Conservation (phyloP, 2,888 invertebrate genomes). For the Furcula furcula region DNA sequence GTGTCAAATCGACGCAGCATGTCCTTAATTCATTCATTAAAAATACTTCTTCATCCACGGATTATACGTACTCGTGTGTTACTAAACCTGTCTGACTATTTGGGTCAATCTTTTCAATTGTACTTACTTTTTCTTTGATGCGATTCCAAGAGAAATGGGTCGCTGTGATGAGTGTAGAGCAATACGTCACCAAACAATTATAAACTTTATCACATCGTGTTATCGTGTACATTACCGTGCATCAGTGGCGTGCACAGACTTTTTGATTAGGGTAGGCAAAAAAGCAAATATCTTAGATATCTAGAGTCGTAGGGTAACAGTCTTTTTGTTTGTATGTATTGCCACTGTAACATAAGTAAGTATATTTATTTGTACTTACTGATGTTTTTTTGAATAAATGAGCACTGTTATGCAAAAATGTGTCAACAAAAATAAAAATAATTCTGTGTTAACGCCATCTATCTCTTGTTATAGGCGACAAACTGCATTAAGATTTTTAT, state of each 20-base stretch:
- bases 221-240: slow-evolving; percentile 9
- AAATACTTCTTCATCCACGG: slow-evolving; percentile 17
- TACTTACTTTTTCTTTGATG: slow-evolving; percentile 31
- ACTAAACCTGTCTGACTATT: slow-evolving; percentile 35
- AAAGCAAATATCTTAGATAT: no score
- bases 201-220: slow-evolving; percentile 9
- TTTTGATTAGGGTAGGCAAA: slow-evolving; percentile 4
- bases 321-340: no score
- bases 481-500: no score
- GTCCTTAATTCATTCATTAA: slow-evolving; percentile 12
- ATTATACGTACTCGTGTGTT: slow-evolving; percentile 11
- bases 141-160: slow-evolving; percentile 30
- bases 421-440: no score
- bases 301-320: no score
- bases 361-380: no score
- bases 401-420: no score
- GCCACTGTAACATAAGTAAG: no score
- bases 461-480: no score
- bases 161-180: slow-evolving; percentile 15
- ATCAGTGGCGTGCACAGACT: background rate
- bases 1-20: slow-evolving; percentile 3
- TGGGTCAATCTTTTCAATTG: slow-evolving; percentile 33
- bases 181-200: slow-evolving; percentile 10
- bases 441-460: no score
- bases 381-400: no score